Evolutionary conservation across 2,113 vertebrate species (phyloP).

Genomic region (Lonchura striata): DNA sequence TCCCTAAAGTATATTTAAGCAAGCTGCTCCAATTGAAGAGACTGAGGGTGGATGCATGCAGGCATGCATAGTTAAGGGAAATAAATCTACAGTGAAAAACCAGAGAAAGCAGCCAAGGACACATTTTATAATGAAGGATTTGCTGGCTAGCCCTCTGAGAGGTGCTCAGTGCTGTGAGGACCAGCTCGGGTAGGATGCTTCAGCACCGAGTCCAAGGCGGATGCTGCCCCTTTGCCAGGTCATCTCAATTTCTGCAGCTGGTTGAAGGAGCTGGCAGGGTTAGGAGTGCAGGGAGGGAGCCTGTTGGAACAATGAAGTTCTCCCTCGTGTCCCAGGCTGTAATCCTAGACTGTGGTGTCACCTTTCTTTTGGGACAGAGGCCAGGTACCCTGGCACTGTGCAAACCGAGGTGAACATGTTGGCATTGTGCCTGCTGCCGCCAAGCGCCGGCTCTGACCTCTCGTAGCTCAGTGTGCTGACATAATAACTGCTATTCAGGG

Average conservation of each 20-base stretch:
- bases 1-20: not conserved
- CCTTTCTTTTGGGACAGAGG: not conserved
- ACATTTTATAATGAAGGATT: not conserved
- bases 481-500: not conserved
- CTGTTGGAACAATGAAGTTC: not conserved
- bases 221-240: not conserved
- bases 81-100: not conserved
- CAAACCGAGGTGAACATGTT: not conserved
- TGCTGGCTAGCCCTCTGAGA: not conserved
- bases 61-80: not conserved
- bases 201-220: not conserved
- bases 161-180: not conserved
- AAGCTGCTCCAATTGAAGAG: not conserved
- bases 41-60: not conserved
- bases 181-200: not conserved
- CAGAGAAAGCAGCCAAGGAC: not conserved
- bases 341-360: not conserved
- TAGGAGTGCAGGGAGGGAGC: not conserved
- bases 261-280: not conserved
- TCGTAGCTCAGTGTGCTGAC: not conserved
- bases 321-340: not conserved
- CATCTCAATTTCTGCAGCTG: fast-evolving
- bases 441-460: not conserved
- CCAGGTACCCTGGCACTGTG: not conserved
- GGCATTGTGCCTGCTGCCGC: fast-evolving